Conservation (phyloP, 2,888 invertebrate genomes). For the Acanthoscelides obtectus region DNA sequence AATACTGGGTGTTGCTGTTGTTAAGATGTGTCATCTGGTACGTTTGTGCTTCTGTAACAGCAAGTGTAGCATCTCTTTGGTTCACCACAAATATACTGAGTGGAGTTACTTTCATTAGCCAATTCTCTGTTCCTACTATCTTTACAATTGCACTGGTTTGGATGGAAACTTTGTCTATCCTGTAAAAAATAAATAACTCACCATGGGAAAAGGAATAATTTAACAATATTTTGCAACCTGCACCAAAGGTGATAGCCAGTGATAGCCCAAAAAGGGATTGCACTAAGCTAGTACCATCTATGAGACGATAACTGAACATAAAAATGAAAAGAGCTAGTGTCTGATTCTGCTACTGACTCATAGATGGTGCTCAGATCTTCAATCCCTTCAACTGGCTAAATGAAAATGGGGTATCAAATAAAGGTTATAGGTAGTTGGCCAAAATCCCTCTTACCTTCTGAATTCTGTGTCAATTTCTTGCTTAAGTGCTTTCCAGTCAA, state of each 20-base stretch:
- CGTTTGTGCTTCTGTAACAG: slow-evolving; percentile 70
- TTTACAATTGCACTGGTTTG: slow-evolving; percentile 64
- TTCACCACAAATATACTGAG: slow-evolving; percentile 70
- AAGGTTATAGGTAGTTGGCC: slow-evolving; percentile 4
- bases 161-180: slow-evolving; percentile 69
- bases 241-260: too few relatives aligned
- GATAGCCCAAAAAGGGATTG: too few relatives aligned
- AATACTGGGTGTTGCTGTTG: slow-evolving; percentile 72
- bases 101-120: slow-evolving; percentile 79
- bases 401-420: neutral
- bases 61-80: slow-evolving; percentile 72
- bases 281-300: neutral
- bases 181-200: too few relatives aligned
- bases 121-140: slow-evolving; percentile 76
- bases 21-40: slow-evolving; percentile 64
- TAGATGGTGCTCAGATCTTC: too few relatives aligned
- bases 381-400: too few relatives aligned
- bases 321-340: neutral
- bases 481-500: slow-evolving; percentile 66
- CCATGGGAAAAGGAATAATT: too few relatives aligned
- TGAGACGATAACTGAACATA: neutral
- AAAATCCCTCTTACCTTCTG: slow-evolving; percentile 53
- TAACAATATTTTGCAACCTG: too few relatives aligned
- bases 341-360: too few relatives aligned
- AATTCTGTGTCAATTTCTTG: slow-evolving; percentile 69